Evolutionary conservation across 2,797 vertebrate genomes (phyloP).

Genomic region (Anolis apletophallus): DNA sequence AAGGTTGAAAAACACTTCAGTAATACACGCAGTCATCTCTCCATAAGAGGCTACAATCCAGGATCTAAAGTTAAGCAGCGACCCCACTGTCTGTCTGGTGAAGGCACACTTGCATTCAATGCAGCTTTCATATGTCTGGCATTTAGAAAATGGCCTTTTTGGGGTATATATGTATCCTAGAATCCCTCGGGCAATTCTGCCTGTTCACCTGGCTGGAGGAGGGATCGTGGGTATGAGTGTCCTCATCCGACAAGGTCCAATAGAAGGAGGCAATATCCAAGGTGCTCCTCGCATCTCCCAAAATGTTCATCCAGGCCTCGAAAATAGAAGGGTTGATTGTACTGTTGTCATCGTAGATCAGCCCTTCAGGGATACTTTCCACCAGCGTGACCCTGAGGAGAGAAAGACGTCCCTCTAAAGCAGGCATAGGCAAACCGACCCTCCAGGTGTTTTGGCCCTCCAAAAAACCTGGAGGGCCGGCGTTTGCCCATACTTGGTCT

Average conservation of each 20-base stretch:
- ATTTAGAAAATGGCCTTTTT: no score
- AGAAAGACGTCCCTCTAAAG: not conserved
- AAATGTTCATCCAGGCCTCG: slow-evolving; percentile 83
- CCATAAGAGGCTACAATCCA: not conserved
- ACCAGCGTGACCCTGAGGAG: slow-evolving; percentile 82
- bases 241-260: slow-evolving; percentile 90
- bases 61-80: not conserved
- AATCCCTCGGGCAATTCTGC: not conserved
- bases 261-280: slow-evolving; percentile 95
- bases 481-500: not conserved
- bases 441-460: no score
- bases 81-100: not conserved
- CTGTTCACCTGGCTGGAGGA: slow-evolving; percentile 83
- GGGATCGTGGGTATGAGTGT: slow-evolving; percentile 84
- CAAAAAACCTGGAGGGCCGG: no score
- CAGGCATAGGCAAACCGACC: no score
- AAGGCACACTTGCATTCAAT: no score
- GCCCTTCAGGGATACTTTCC: slow-evolving; percentile 91
- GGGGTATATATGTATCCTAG: no score
- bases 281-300: slow-evolving; percentile 78
- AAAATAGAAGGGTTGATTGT: slow-evolving; percentile 81
- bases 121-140: no score
- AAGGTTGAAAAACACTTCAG: no score
- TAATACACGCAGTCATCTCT: no score
- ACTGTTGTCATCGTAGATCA: slow-evolving; percentile 81